A percentile compares a stretch with the other conserved stretches of the same genome.
Evolutionary conservation across 1,140 invertebrate species (phyloP).

Genomic region (Anthonomus grandis): DNA sequence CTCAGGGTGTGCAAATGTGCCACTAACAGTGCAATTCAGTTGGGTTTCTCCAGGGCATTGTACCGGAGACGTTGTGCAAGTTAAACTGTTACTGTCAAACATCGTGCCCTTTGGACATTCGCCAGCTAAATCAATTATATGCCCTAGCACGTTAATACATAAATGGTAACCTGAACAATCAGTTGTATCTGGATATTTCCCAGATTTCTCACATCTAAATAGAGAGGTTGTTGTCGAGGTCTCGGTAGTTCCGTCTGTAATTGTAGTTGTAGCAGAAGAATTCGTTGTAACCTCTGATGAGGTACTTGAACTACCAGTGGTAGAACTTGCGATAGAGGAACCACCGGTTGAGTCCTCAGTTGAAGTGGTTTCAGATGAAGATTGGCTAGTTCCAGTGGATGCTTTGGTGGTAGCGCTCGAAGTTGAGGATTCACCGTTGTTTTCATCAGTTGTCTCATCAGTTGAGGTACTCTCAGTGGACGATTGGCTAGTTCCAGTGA

Average conservation of each 20-base stretch:
- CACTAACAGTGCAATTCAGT: slow-evolving; percentile 27
- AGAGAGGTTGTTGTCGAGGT: not conserved
- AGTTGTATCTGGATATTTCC: slow-evolving; percentile 35
- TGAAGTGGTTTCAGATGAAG: not conserved
- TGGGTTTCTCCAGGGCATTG: slow-evolving; percentile 35
- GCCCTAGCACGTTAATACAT: slow-evolving; percentile 26
- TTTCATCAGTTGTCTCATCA: not conserved
- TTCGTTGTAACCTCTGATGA: not conserved
- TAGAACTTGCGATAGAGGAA: not conserved
- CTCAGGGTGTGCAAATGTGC: slow-evolving; percentile 33
- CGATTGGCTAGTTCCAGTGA: no score
- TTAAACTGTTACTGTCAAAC: slow-evolving; percentile 30
- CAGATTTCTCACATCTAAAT: slow-evolving; percentile 28
- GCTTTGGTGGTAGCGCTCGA: not conserved
- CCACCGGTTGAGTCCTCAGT: not conserved
- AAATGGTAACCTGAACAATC: slow-evolving; percentile 33
- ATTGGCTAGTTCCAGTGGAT: not conserved
- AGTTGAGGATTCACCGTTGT: no score
- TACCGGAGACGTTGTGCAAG: slow-evolving; percentile 37
- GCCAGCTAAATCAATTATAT: slow-evolving; percentile 25
- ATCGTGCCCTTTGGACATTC: slow-evolving; percentile 30
- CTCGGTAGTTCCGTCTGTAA: not conserved
- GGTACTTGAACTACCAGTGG: not conserved
- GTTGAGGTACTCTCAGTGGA: not conserved
- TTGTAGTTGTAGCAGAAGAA: not conserved